These are phyloP conservation scores for Vandiemenella viatica DNA, from an alignment of 2,888 invertebrate genomes.

Conservation along the genomic window DNA sequence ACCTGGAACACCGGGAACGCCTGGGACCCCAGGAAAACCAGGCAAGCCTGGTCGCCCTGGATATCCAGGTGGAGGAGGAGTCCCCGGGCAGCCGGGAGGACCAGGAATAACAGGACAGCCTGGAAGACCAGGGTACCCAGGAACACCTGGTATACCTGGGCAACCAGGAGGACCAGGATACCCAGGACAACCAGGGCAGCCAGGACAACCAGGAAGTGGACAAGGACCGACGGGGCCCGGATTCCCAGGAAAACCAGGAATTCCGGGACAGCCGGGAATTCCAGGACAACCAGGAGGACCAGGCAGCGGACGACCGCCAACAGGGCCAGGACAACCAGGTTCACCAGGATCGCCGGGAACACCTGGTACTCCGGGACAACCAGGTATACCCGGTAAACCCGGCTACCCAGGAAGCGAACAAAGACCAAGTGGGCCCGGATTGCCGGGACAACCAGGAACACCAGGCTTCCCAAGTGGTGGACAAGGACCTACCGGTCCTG, in stretches of 20 bases:
- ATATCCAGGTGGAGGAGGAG: slow-evolving; percentile 16
- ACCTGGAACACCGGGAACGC: slow-evolving; percentile 25
- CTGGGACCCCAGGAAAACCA: slow-evolving; percentile 19
- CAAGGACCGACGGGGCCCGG: slow-evolving; percentile 26
- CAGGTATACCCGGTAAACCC: slow-evolving; percentile 18
- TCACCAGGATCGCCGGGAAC: slow-evolving; percentile 24
- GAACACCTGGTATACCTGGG: slow-evolving; percentile 21
- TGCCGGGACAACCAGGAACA: no score
- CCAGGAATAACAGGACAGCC: slow-evolving; percentile 16
- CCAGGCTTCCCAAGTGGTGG: no score
- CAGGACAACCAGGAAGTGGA: slow-evolving; percentile 7
- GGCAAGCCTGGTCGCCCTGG: slow-evolving; percentile 19
- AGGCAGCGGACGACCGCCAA: no score
- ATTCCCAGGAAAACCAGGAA: slow-evolving; percentile 4
- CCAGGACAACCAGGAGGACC: slow-evolving; percentile 6
- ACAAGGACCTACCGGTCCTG: slow-evolving; percentile 19
- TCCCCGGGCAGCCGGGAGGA: slow-evolving; percentile 18
- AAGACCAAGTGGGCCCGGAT: slow-evolving; percentile 22
- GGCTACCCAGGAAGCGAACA: slow-evolving; percentile 19
- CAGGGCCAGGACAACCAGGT: slow-evolving; percentile 19
- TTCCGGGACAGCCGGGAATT: slow-evolving; percentile 13
- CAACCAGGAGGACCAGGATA: slow-evolving; percentile 19
- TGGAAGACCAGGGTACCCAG: slow-evolving; percentile 20
- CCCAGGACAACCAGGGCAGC: slow-evolving; percentile 15
- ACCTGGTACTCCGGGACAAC: slow-evolving; percentile 20